A percentile compares a stretch with the other conserved stretches of the same genome.
These are phyloP conservation scores for Acarapis woodi DNA, from an alignment of 1,140 invertebrate genomes.

Conservation along the genomic window DNA sequence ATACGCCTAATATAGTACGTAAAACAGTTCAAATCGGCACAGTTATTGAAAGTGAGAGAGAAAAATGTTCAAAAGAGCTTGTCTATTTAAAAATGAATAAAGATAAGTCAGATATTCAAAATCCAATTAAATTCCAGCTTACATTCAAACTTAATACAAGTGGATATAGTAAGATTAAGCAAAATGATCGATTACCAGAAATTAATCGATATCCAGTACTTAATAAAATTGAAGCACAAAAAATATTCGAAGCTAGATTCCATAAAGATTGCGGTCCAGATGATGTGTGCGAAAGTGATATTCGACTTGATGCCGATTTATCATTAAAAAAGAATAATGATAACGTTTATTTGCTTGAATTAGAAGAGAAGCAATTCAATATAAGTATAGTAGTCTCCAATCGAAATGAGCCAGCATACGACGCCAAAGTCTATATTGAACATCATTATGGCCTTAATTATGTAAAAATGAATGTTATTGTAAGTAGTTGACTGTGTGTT, in stretches of 20 bases:
- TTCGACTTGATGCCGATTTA: conserved; percentile 30
- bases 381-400: conserved; percentile 45
- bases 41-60: conserved; percentile 4
- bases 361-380: conserved; percentile 40
- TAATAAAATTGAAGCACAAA: conserved; percentile 51
- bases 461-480: conserved; percentile 24
- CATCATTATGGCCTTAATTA: conserved; percentile 49
- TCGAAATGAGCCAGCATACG: conserved; percentile 58
- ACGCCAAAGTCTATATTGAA: conserved; percentile 44
- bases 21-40: conserved; percentile 6
- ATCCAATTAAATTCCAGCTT: conserved; percentile 30
- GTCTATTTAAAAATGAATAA: conserved; percentile 59
- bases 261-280: conserved; percentile 70
- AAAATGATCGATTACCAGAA: conserved; percentile 28
- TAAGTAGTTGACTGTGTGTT: conserved; percentile 8
- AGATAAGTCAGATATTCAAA: conserved; percentile 13
- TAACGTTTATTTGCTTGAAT: conserved; percentile 28
- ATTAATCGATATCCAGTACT: conserved; percentile 55
- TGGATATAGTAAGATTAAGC: conserved; percentile 20
- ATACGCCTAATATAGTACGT: conserved; percentile 18
- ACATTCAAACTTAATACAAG: conserved; percentile 47
- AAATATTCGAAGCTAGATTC: conserved; percentile 52
- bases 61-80: conserved; percentile 34
- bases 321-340: too few relatives aligned
- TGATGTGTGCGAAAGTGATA: conserved; percentile 56